Base-by-base conservation (phyloP, 2,113 vertebrate species). In the Microcebus lehilahytsara region DNA sequence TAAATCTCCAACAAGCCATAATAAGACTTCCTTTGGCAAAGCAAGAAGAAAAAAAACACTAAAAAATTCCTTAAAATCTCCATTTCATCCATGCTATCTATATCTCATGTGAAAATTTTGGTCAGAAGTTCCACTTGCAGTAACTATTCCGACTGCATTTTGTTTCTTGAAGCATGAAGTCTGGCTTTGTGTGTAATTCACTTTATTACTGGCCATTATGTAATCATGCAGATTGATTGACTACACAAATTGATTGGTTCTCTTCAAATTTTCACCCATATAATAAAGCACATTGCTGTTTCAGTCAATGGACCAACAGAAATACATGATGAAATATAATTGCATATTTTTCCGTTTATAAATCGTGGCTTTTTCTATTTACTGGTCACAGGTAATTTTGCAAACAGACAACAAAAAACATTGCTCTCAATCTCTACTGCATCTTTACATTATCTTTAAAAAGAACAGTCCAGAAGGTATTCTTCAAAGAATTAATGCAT, bases 321-420 rank as follows among this genome's bases (percentile, higher is more conserved):
- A 95, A 95, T 69, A 78, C 17, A 89, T 53, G 40, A 78, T 4
- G 42, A 81, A 91, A 88, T 66, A 79, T 40, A 92, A 96, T 17
- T 78, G 23, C n/a, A 84, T 19, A 4, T 83, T 84, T 96, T 88
- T 83, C 20, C 22, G 88, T 88, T 74, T 71, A 56, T 42, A 49
- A 9, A 71, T 62, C 46, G 78, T 69, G 14, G 19, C 60, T 89
- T 84, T 88, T 83, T 37, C 16, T 51, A 23, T 42, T 40, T 69
- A 13, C n/a, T 83, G 40, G 19, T 88, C 37, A 46, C 30, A 78
- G 71, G 20, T 95, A 51, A 84, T 88, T 95, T 69, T 87, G 46
- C 46, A 92, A 94, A 62, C 13, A 11, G 19, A 64, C n/a, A 88
- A 9, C 19, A 30, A 85, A 96, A 83, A 42, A 78, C 17, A 49